Conservation (phyloP, 2,888 invertebrate species). For the Amphipyra berbera region DNA sequence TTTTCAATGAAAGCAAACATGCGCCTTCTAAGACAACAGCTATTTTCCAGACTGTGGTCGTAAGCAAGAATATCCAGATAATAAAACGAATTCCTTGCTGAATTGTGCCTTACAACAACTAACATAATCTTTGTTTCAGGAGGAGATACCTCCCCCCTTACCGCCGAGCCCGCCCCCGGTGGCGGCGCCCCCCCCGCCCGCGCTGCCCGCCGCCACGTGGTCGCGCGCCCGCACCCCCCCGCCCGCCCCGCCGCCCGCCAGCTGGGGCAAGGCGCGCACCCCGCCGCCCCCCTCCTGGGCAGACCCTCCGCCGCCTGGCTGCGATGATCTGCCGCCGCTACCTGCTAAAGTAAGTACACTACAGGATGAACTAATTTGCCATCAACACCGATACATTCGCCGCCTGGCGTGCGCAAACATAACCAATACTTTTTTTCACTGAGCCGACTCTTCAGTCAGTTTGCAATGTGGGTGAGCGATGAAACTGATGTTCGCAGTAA, state of each 20-base stretch:
- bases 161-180: conserved; percentile 15
- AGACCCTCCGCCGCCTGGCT: conserved; percentile 81
- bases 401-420: no score
- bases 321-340: conserved; percentile 70
- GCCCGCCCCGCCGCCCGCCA: conserved; percentile 60
- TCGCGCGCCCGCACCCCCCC: conserved; percentile 38
- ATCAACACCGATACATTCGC: no score
- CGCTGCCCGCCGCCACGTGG: conserved; percentile 65
- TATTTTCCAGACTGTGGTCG: no score
- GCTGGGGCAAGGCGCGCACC: conserved; percentile 64
- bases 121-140: conserved; percentile 23
- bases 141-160: conserved; percentile 38
- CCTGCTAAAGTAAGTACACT: conserved; percentile 46
- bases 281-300: conserved; percentile 76
- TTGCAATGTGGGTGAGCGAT: no score
- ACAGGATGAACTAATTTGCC: no score
- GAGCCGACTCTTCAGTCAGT: no score
- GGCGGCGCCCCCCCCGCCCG: conserved; percentile 31
- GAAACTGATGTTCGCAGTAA: no score
- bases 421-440: no score
- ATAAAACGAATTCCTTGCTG: no score
- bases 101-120: neutral
- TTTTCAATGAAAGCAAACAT: no score
- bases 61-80: no score
- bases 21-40: no score